These are phyloP conservation scores for Ascidia mentula DNA, from an alignment of 23 tunicate genomes.

Conservation along the genomic window DNA sequence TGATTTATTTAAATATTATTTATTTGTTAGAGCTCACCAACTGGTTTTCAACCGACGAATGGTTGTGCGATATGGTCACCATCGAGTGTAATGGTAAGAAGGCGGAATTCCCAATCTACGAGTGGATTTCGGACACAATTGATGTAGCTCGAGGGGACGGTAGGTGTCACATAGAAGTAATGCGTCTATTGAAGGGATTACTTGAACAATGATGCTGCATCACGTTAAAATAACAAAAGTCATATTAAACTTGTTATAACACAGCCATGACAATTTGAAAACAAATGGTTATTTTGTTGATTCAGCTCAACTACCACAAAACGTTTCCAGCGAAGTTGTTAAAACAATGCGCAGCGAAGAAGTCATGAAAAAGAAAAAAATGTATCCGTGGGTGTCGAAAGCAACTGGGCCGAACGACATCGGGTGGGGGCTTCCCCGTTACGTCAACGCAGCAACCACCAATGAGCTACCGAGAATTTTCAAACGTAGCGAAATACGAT, in stretches of 20 bases:
- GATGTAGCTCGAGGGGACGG: neutral
- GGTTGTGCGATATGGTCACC: neutral
- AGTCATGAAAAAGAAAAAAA: neutral
- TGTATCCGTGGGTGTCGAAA: neutral
- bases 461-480: too few species aligned
- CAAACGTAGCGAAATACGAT: neutral
- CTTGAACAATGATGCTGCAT: neutral
- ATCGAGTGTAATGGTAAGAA: neutral
- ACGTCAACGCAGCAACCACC: too few species aligned
- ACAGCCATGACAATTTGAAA: too few species aligned
- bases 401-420: neutral
- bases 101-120: neutral
- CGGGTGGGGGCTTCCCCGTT: too few species aligned
- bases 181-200: neutral
- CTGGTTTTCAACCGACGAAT: neutral
- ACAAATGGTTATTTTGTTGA: neutral
- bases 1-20: neutral
- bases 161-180: neutral
- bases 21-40: neutral
- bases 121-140: neutral
- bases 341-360: neutral
- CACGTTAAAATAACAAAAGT: neutral
- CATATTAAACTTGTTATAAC: neutral
- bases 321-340: neutral
- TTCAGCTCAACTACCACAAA: neutral